Evolutionary conservation across 2,888 invertebrate genomes (phyloP), one percentile per base, ranked within the genome.

Genomic region (Cephus pygmeus): DNA sequence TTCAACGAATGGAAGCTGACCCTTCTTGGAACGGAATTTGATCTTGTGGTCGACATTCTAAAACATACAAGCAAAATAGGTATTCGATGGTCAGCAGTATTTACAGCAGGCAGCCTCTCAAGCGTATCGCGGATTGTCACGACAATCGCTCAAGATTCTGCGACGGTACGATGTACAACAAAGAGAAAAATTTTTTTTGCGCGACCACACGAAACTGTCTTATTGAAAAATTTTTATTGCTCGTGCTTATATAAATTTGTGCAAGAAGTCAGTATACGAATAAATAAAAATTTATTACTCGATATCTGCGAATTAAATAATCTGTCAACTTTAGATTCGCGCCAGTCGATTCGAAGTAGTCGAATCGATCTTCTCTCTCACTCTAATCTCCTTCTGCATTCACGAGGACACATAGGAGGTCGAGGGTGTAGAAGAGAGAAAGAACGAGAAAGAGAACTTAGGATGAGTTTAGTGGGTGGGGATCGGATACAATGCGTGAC

Each of bases 21-120:
- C 98, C 91, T 98, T 98, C 94, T 97, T 97, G 87, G 98, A 98
- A 87, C 97, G 96, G 94, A 96, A 97, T 91, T 97, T 97, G 93
- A 97, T 95, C 93, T 97, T 97, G 93, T 98, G 98, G 91, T 98
- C 97, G 84, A 98, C 97, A 93, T 98, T 98, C 98, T 98, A 94
- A 11, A 94, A 94, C 56, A 56, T 23, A 56, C 23, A 56, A 23
- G 56, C 23, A 9, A 56, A 15, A 56, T 56, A 56, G 56, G 23
- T 56, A 56, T 23, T 56, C 23, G 23, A 23, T 23, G 56, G 56
- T 56, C 56, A 56, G 56, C 56, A 56, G 56, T 56, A 56, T 23
- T 23, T 56, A 23, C 56, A 56, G 56, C 23, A 23, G 9, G 9
- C 56, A 56, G 56, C 56, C 6, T 2, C 56, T 56, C 56, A 9